These are phyloP conservation scores for Larimichthys polyactis DNA, from an alignment of 2,113 vertebrate genomes.

Conservation along the genomic window DNA sequence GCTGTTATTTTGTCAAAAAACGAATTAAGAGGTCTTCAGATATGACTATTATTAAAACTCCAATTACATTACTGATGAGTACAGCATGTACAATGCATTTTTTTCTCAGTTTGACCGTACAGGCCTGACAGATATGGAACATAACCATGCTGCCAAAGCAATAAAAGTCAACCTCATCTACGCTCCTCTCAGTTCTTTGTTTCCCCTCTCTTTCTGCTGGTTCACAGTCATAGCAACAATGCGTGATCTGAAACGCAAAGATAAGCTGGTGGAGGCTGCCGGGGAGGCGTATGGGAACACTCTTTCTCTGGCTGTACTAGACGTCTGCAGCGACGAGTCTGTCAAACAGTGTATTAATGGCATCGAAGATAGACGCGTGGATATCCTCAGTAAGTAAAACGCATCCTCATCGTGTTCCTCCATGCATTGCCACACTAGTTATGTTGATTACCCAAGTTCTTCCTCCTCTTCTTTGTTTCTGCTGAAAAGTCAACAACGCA, in stretches of 20 bases:
- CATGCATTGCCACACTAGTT: neutral
- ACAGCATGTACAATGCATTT: neutral
- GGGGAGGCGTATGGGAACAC: slow-evolving; percentile 85
- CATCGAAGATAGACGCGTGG: slow-evolving; percentile 85
- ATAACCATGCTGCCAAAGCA: neutral
- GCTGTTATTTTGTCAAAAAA: neutral
- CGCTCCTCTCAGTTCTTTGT: too few species aligned
- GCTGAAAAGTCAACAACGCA: slow-evolving; percentile 80
- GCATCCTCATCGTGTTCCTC: neutral
- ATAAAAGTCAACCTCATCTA: neutral
- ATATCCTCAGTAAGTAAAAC: slow-evolving; percentile 86
- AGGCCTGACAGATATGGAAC: neutral
- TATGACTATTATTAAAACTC: too few species aligned
- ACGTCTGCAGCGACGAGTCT: slow-evolving; percentile 88
- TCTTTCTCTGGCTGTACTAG: slow-evolving; percentile 86
- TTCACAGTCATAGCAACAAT: slow-evolving; percentile 92
- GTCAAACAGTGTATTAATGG: slow-evolving; percentile 85
- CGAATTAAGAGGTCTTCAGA: neutral
- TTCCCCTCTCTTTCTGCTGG: neutral
- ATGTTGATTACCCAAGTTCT: neutral
- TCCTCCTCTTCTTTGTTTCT: neutral
- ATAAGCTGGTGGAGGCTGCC: slow-evolving; percentile 85
- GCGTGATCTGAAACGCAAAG: slow-evolving; percentile 88
- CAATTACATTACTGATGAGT: neutral
- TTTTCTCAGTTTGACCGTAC: neutral